Conservation (phyloP, 2,797 vertebrate species). For the Alfaro cultratus region DNA sequence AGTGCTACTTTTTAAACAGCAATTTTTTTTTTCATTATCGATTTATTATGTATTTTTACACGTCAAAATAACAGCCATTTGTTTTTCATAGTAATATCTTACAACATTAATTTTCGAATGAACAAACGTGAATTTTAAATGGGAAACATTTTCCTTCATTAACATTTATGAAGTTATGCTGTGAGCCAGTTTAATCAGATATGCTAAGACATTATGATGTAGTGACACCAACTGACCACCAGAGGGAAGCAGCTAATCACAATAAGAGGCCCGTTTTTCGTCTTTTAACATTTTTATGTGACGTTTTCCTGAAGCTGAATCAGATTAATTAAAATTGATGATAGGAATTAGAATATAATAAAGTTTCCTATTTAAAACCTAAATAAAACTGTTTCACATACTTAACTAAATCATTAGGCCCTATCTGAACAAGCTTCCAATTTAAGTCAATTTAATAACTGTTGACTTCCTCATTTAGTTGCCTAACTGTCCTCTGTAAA, state of each 20-base stretch:
- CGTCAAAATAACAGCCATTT: not conserved
- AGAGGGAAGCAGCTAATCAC: slow-evolving; percentile 40
- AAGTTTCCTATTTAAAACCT: not conserved
- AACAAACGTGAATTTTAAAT: not conserved
- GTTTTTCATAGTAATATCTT: not conserved
- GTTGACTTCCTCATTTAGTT: slow-evolving; percentile 28
- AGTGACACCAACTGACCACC: slow-evolving; percentile 55
- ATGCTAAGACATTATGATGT: not conserved
- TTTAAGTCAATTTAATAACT: slow-evolving; percentile 38
- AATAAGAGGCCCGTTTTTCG: too few relatives aligned
- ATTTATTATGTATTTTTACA: not conserved
- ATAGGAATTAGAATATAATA: not conserved
- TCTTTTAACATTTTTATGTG: not conserved
- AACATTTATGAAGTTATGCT: not conserved
- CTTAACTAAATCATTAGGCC: not conserved
- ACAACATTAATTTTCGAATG: not conserved
- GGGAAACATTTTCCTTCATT: not conserved
- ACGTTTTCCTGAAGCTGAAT: slow-evolving; percentile 9
- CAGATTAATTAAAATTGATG: not conserved
- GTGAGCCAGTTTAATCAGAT: not conserved
- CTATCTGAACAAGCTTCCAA: slow-evolving; percentile 9
- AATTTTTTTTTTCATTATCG: too few relatives aligned
- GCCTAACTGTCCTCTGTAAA: slow-evolving; percentile 60
- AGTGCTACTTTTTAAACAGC: not conserved
- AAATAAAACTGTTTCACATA: not conserved